Evolutionary conservation across 2,797 vertebrate genomes (phyloP), one percentile per base, ranked within the genome.

Genomic region (Nannoperca australis): DNA sequence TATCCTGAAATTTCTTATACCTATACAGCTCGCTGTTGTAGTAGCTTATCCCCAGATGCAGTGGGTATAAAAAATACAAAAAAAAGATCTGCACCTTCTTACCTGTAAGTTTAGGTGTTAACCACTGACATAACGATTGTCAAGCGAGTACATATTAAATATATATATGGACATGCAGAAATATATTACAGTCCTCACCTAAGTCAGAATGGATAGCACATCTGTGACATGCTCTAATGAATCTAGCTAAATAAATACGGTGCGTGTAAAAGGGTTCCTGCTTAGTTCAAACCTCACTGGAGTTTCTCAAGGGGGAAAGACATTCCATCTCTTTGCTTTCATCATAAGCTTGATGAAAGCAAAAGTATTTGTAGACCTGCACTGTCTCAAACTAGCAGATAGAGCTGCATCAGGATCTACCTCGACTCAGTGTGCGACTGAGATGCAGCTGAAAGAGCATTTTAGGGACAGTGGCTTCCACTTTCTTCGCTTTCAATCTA

Each of bases 271-370:
- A 51, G 13, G 8, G 13, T 45, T 69, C 24, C 49, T 51, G 55
- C 30, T 58, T 54, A 30, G 50, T 69, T 66, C 53, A 78, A 76
- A 63, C n/a, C 61, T 58, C 50, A 55, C 42, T 20, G 17, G 24
- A 63, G 63, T 47, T 64, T 73, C 56, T 77, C 22, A 42, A 67
- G 9, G 38, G 42, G 42, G 49, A 70, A 49, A 50, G 20, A 54
- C 30, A 38, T 10, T 38, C 38, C 36, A 44, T 47, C 50, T 38
- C 36, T 38, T 38, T 10, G 36, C 34, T 9, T 36, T 36, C 34
- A 36, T 36, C 49, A 68, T 73, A 60, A 70, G 9, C 63, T 67
- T 66, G 72, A 87, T 40, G 66, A 73, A 83, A 78, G 18, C 17
- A 22, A 7, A 34, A 15, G 24, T 38, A 36, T 79, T 63, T 62